A percentile compares a stretch with the other conserved stretches of the same genome.
phyloP scores from a whole-genome alignment of 2,888 invertebrate genomes.

The Fissipunctia ypsillon region DNA sequence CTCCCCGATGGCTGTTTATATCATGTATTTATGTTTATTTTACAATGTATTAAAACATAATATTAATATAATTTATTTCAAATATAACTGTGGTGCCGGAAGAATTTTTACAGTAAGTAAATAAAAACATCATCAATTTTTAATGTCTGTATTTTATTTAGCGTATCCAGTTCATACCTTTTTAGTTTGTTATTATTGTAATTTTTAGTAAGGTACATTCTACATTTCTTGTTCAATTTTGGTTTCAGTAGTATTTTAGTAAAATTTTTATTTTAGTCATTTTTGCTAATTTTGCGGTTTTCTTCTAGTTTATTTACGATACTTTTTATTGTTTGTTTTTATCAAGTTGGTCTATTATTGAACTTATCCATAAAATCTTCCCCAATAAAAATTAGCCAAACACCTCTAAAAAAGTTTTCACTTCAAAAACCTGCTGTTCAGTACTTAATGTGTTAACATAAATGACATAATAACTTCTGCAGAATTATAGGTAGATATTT shows the following conservation, averaged over 20 bases:
- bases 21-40: background rate
- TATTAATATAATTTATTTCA: conserved; percentile 76
- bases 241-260: background rate
- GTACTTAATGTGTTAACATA: too few relatives aligned
- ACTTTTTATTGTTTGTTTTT: too few relatives aligned
- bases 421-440: too few relatives aligned
- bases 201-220: too few relatives aligned
- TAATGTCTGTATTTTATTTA: conserved; percentile 68
- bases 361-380: too few relatives aligned
- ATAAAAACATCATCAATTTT: conserved; percentile 75
- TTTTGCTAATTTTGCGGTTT: background rate
- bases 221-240: background rate
- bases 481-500: too few relatives aligned
- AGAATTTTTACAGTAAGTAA: conserved; percentile 79
- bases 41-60: background rate
- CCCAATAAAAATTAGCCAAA: too few relatives aligned
- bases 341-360: background rate
- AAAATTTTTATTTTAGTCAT: background rate
- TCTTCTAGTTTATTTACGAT: too few relatives aligned
- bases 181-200: conserved; percentile 13
- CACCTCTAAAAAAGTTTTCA: too few relatives aligned
- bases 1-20: too few relatives aligned
- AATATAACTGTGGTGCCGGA: conserved; percentile 78
- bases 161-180: conserved; percentile 31
- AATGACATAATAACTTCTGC: too few relatives aligned